Evolutionary conservation across 2,113 vertebrate species (phyloP), one percentile per base, ranked within the genome.

Genomic region (Bucco capensis): DNA sequence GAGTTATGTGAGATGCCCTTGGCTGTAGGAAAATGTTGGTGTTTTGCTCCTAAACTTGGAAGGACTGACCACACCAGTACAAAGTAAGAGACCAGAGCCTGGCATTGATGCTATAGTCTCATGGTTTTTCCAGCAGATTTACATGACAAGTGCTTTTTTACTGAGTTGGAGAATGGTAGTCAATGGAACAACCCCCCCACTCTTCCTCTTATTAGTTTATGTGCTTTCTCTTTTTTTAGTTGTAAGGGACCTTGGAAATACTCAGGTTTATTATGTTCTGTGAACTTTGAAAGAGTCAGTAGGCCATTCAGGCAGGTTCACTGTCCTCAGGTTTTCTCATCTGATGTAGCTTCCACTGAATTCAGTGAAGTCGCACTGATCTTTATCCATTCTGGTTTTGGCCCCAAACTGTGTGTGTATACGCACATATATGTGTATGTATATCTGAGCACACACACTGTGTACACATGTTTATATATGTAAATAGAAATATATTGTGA

Each of bases 361-460:
- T 58, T 84, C 30, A 51, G 18, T 86, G 47, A 62, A 58, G 33
- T 19, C 47, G 11, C 19, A 5, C 11, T 69, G 60, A n/a, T 74
- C 22, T 74, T 84, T 49, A 53, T 40, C 19, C 24, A 6, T 40
- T 72, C 9, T 13, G 31, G n/a, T 54, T 85, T 65, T 88, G 51
- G 21, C 50, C 18, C 15, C 27, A 54, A 12, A 7, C 14, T 33
- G 5, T 54, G 28, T 49, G 27, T 23, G 1, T 42, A 24, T 70
- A 67, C 24, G 40, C 15, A 8, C 23, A 2, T 53, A 17, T 27
- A 9, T 1, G 1, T 82, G 28, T 27, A n/a, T 31, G 51, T 10
- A 30, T 10, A 5, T 0, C 6, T 1, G 2, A 3, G 14, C 12
- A 12, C 9, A 22, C 33, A 18, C 2, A 28, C 4, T 7, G 51